A percentile compares a stretch with the other conserved stretches of the same genome.
Conservation (phyloP, 2,888 invertebrate species). For the Leptinotarsa rubiginosa region DNA sequence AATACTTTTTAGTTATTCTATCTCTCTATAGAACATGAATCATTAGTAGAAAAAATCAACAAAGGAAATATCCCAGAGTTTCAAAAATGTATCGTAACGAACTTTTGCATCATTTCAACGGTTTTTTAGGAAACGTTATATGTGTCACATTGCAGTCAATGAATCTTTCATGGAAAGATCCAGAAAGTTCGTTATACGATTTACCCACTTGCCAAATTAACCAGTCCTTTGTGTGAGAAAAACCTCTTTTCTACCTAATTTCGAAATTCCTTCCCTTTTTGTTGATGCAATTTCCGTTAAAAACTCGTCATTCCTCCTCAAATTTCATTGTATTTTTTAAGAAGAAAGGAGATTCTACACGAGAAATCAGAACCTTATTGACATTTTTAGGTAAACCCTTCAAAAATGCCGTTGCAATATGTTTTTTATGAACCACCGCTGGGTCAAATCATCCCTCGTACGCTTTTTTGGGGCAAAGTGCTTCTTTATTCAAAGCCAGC, state of each 20-base stretch:
- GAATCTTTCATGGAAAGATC: background rate
- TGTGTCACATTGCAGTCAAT: background rate
- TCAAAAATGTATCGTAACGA: background rate
- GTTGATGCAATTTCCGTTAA: conserved; percentile 35
- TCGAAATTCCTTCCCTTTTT: conserved; percentile 27
- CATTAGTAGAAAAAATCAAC: too few relatives aligned
- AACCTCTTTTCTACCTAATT: conserved; percentile 24
- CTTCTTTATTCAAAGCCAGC: conserved; percentile 57
- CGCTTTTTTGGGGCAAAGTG: conserved; percentile 59
- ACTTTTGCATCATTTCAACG: background rate
- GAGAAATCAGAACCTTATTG: conserved; percentile 42
- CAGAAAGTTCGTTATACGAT: conserved; percentile 3
- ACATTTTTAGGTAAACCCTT: conserved; percentile 55
- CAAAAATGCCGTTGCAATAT: conserved; percentile 62
- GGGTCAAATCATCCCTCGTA: conserved; percentile 16
- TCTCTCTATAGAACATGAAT: too few relatives aligned
- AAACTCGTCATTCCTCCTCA: conserved; percentile 34
- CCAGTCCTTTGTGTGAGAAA: conserved; percentile 6
- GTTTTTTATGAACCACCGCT: conserved; percentile 55
- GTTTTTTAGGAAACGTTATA: background rate
- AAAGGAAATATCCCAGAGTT: too few relatives aligned
- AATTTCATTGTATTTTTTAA: conserved; percentile 27
- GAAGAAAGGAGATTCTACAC: conserved; percentile 31
- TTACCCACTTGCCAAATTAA: background rate
- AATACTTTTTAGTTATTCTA: too few relatives aligned